Evolutionary conservation across 2,888 invertebrate genomes (phyloP), one percentile per base, ranked within the genome.

Genomic region (Podotricha telesiphe): DNA sequence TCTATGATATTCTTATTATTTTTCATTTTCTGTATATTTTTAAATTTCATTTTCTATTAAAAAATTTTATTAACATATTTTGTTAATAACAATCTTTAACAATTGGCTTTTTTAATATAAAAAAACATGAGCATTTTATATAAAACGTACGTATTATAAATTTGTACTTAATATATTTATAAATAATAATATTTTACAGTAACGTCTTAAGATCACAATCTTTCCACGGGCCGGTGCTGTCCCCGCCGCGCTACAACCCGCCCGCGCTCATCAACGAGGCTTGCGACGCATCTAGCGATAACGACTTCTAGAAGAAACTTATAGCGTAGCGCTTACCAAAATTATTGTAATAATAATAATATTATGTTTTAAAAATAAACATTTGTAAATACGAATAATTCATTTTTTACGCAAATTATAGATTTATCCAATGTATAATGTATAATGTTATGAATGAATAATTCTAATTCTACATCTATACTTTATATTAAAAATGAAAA

Each of bases 121-220:
- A 28, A n/a, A 15, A 22, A 15, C 15, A 22, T 37, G n/a, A 37
- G 56, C 17, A 19, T 42, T 20, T 8, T 40, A 19, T 20, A 15
- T 15, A 37, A 19, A 20, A 19, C 13, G 6, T 28, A 15, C 8
- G 22, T 2, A 28, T 45, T 37, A 10, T 37, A 8, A 37, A 8
- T 37, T 45, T 45, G 11, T 73, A 42, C 37, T 37, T 66, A 37
- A 13, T 42, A 28, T 58, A 17, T 17, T 40, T 37, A 68, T 28
- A 48, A 37, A n/a, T n/a, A 13, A 10, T 2, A 13, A 13, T 28
- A 37, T 65, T 71, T 75, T 84, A 68, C 92, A 94, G 93, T 81
- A 93, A 92, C 79, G 94, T 95, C 75, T 89, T 94, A 71, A 91
- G 94, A 77, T 94, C 94, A 76, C 94, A 94, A 84, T 94, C 94